A percentile compares a stretch with the other conserved stretches of the same genome.
These are phyloP conservation scores for Sesamia inferens DNA, from an alignment of 2,888 invertebrate genomes.

Conservation along the genomic window DNA sequence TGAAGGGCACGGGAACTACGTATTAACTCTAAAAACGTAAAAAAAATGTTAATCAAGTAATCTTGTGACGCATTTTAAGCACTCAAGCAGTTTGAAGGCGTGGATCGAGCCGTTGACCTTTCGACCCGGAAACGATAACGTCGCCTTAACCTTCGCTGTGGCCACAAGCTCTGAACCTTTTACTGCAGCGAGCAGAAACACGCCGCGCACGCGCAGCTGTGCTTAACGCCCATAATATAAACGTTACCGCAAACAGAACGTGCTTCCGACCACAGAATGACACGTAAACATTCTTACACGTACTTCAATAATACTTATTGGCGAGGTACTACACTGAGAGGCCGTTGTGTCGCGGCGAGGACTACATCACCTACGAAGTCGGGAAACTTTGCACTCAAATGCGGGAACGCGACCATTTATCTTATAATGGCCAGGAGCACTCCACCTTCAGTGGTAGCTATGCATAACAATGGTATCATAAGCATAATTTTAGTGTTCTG, in stretches of 20 bases:
- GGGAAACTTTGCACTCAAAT: constrained; percentile 61
- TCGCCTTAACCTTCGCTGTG: constrained; percentile 73
- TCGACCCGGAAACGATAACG: constrained; percentile 74
- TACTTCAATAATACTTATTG: constrained; percentile 32
- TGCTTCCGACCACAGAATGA: constrained; percentile 41
- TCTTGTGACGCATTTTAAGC: constrained; percentile 28
- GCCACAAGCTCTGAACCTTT: constrained; percentile 42
- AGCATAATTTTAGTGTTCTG: constrained; percentile 76
- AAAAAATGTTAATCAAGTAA: constrained; percentile 22
- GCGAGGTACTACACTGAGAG: too few relatives aligned
- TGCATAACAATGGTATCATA: constrained; percentile 81
- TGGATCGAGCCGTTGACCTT: constrained; percentile 73
- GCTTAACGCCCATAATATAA: constrained; percentile 37
- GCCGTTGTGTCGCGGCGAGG: constrained; percentile 30
- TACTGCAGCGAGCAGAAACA: constrained; percentile 40
- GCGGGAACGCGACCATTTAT: constrained; percentile 65
- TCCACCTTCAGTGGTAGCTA: constrained; percentile 69
- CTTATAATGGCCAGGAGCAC: constrained; percentile 70
- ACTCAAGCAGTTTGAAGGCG: constrained; percentile 48
- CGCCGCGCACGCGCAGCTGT: constrained; percentile 16
- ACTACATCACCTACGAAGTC: constrained; percentile 48
- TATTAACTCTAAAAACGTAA: not conserved
- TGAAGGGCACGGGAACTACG: constrained; percentile 10
- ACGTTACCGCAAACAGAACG: constrained; percentile 47
- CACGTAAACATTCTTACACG: constrained; percentile 55